Base-by-base conservation (phyloP, 2,113 vertebrate genomes). In the Psilopogon haemacephalus region DNA sequence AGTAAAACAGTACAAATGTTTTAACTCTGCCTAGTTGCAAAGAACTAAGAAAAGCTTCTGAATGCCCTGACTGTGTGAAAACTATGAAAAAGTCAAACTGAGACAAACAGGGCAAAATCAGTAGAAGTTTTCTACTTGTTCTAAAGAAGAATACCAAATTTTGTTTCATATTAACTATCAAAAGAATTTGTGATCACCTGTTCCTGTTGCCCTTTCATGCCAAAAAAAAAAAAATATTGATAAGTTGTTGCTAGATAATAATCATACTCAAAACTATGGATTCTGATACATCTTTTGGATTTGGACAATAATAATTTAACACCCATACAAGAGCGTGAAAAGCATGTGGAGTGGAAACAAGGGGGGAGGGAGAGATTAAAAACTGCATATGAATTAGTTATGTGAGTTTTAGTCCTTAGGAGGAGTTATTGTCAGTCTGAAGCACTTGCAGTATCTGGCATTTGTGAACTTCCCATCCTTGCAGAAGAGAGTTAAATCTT, bases 221-320 rank as follows among this genome's bases (percentile, higher is more conserved):
- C 8, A 82, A 55, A 82, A 79, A 48, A 82, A 79, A 48, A n/a
- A 62, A 67, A 88, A 73, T 14, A 63, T 42, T 38, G 32, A 58
- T 23, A 72, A 60, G 37, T 6, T 44, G 3, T 65, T 79, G 13
- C 12, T 71, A 52, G 48, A 27, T 58, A 52, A 10, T 40, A 75
- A 3, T 75, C 14, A 17, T 18, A 63, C 12, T 42, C 40, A 68
- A 37, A 56, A 12, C 19, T 89, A 24, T 24, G 50, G 33, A 33
- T 50, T 73, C 23, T 70, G 33, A 46, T 63, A n/a, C 28, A 40
- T 56, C 55, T 55, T 1, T 62, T 64, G 12, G 40, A 85, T 83
- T 76, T 26, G 83, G 82, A 83, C 89, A 67, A 69, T 73, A 79
- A 78, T 40, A 84, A 69, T 9, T 84, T 71, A 38, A 26, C 48